Evolutionary conservation across 2,888 invertebrate species (phyloP).

Genomic region (Drosophila setosimentum): DNA sequence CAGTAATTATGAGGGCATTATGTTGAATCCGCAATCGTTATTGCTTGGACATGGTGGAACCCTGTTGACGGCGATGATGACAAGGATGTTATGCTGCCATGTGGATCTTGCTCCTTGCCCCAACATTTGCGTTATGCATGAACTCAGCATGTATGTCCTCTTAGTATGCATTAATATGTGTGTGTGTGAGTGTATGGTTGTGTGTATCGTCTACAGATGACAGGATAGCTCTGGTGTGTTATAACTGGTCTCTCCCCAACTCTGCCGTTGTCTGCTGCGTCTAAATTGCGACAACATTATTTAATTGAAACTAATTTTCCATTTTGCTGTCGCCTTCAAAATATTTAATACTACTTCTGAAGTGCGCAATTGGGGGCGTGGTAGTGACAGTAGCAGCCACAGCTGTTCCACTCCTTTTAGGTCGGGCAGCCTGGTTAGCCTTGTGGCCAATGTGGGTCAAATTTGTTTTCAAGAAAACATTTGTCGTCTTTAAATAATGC

Average conservation of each 20-base stretch:
- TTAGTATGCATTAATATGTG: conserved; percentile 5
- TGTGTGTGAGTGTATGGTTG: not conserved
- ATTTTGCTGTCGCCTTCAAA: conserved; percentile 74
- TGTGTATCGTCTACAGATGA: not conserved
- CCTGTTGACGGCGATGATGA: conserved; percentile 32
- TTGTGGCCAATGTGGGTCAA: conserved; percentile 43
- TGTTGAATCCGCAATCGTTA: conserved; percentile 82
- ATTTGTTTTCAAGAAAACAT: conserved; percentile 16
- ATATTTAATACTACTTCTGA: conserved; percentile 55
- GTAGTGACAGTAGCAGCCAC: not conserved
- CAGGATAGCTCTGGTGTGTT: not conserved
- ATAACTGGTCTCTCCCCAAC: conserved; percentile 9
- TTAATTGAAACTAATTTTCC: conserved; percentile 84
- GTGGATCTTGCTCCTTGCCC: conserved; percentile 59
- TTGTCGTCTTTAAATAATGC: conserved; percentile 27
- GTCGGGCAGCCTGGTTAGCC: conserved; percentile 10
- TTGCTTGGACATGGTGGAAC: conserved; percentile 81
- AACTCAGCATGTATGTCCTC: conserved; percentile 36
- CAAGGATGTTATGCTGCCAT: conserved; percentile 36
- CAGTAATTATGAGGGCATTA: conserved; percentile 84
- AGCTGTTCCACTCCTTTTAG: not conserved
- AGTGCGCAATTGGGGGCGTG: conserved; percentile 25
- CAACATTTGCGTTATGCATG: conserved; percentile 78
- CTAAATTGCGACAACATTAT: conserved; percentile 79
- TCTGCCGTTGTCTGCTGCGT: conserved; percentile 37